phyloP scores from a whole-genome alignment of 2,888 invertebrate species.

The Chrysolina haemoptera region DNA sequence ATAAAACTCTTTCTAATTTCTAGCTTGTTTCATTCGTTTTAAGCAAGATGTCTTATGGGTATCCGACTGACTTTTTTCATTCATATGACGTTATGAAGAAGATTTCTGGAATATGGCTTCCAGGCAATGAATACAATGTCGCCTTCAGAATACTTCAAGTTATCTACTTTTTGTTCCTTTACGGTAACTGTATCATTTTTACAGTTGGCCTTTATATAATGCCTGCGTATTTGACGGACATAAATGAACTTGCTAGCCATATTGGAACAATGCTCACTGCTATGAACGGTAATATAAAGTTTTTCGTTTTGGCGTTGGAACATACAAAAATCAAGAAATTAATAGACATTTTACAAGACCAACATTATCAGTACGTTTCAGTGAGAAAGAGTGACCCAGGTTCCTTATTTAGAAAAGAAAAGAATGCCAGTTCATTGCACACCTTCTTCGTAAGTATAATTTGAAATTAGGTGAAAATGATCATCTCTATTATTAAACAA shows the following conservation, averaged over 20 bases:
- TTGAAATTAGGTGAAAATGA: too few relatives aligned
- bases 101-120: slow-evolving; percentile 1
- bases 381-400: not conserved
- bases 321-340: not conserved
- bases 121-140: not conserved
- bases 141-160: not conserved
- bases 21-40: not conserved
- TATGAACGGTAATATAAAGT: not conserved
- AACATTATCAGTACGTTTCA: not conserved
- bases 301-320: not conserved
- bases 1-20: too few relatives aligned
- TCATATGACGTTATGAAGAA: not conserved
- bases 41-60: not conserved
- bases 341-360: not conserved
- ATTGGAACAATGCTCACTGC: not conserved
- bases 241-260: not conserved
- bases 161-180: not conserved
- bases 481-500: too few relatives aligned
- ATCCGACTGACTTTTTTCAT: slow-evolving; percentile 6
- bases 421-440: not conserved
- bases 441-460: not conserved
- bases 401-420: not conserved
- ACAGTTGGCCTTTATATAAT: not conserved
- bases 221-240: not conserved
- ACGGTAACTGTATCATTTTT: not conserved